Evolutionary conservation across 2,797 vertebrate genomes (phyloP).

Genomic region (Xiphorhynchus erythropygius): DNA sequence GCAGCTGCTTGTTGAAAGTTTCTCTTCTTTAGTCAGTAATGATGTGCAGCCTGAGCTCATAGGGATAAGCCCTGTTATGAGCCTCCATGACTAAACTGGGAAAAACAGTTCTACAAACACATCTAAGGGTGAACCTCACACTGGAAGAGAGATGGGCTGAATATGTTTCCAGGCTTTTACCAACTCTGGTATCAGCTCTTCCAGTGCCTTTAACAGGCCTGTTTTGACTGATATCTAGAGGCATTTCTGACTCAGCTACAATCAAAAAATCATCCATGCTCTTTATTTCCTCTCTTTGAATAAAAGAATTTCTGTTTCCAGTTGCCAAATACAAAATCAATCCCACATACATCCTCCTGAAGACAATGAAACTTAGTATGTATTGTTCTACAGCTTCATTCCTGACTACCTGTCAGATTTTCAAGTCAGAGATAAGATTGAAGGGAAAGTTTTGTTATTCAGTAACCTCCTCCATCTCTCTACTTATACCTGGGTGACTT

Average conservation of each 20-base stretch:
- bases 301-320: conserved; percentile 22
- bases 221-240: conserved; percentile 28
- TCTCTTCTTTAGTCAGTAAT: neutral
- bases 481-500: neutral
- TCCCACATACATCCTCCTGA: neutral
- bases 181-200: neutral
- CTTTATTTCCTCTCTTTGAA: conserved; percentile 20
- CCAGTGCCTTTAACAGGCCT: neutral
- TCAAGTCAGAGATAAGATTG: neutral
- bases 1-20: neutral
- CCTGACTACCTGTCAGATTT: neutral
- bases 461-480: neutral
- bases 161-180: neutral
- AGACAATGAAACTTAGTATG: neutral
- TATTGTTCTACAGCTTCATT: conserved; percentile 5
- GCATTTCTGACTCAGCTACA: conserved; percentile 7
- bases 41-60: neutral
- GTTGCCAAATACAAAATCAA: conserved; percentile 21
- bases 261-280: neutral
- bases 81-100: neutral
- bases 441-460: neutral
- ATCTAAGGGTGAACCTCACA: neutral
- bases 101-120: neutral
- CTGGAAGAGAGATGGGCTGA: neutral
- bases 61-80: neutral